Evolutionary conservation across 2,113 vertebrate species (phyloP).

Genomic region (Pholis gunnellus): DNA sequence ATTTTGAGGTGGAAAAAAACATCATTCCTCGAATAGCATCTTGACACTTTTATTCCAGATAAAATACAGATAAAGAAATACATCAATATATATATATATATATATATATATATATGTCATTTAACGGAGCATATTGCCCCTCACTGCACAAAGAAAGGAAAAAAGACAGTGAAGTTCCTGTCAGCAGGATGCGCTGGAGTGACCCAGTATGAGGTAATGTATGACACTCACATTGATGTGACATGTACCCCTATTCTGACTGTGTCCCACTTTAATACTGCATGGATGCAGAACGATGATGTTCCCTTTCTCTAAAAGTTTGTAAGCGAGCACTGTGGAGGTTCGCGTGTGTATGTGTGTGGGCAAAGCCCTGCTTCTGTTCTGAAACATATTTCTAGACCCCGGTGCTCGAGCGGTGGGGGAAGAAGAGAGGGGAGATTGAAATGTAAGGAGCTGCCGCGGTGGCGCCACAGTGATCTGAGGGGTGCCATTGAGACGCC

Average conservation of each 20-base stretch:
- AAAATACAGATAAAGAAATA: not conserved
- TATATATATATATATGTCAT: not conserved
- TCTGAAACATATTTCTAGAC: slow-evolving; percentile 65
- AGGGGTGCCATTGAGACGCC: slow-evolving; percentile 75
- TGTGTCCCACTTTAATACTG: slow-evolving; percentile 43
- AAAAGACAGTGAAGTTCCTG: not conserved
- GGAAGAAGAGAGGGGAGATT: slow-evolving; percentile 66
- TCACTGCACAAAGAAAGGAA: not conserved
- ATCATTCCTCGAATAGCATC: not conserved
- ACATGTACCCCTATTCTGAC: slow-evolving; percentile 2
- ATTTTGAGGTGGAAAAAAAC: not conserved
- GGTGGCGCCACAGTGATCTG: slow-evolving; percentile 73
- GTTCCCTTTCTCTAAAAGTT: slow-evolving; percentile 60
- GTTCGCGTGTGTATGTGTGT: slow-evolving; percentile 10
- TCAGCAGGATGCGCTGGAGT: slow-evolving; percentile 5
- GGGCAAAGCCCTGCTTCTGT: slow-evolving; percentile 33
- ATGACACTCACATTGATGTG: slow-evolving; percentile 26
- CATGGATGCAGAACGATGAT: not conserved
- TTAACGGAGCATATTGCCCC: not conserved
- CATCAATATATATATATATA: too few relatives aligned
- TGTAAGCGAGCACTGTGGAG: slow-evolving; percentile 36
- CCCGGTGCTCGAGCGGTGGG: slow-evolving; percentile 39
- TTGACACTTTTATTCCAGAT: not conserved
- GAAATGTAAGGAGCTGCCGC: slow-evolving; percentile 70
- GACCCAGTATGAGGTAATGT: slow-evolving; percentile 36